Evolutionary conservation across 2,797 vertebrate genomes (phyloP).

Genomic region (Atherinosoma microstoma): DNA sequence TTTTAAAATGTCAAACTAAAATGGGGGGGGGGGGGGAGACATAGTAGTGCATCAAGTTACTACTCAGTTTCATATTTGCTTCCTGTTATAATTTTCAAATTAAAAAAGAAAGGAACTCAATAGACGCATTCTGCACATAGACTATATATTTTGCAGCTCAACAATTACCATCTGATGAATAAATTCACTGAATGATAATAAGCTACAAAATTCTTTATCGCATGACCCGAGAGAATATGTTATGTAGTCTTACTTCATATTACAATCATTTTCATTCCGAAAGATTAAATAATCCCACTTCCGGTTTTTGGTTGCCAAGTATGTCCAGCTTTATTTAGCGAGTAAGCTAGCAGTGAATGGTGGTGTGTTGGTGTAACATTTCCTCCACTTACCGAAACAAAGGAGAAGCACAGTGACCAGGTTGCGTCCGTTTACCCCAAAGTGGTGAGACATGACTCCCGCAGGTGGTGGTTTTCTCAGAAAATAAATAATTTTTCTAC

Average conservation of each 20-base stretch:
- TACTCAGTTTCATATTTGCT: background rate
- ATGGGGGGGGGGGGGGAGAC: too few relatives aligned
- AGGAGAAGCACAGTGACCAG: conserved; percentile 50
- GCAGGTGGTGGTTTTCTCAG: conserved; percentile 4
- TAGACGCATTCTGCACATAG: background rate
- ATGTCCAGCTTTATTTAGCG: background rate
- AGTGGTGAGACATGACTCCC: conserved; percentile 33
- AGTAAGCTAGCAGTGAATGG: conserved; percentile 35
- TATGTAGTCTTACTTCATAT: accelerated
- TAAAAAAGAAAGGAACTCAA: background rate
- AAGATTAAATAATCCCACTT: background rate
- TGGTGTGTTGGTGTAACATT: background rate
- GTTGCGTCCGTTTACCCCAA: conserved; percentile 24
- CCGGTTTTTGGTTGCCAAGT: background rate
- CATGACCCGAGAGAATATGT: background rate
- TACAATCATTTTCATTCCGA: conserved; percentile 23
- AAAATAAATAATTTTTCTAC: conserved; percentile 1
- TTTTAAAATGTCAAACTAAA: too few relatives aligned
- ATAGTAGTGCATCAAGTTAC: background rate
- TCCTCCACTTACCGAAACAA: conserved; percentile 63
- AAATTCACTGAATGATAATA: too few relatives aligned
- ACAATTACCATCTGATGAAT: background rate
- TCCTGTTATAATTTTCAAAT: background rate
- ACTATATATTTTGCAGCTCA: background rate
- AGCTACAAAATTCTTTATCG: background rate